phyloP scores from a whole-genome alignment of 2,888 invertebrate genomes.

The Pyrgus malvae region DNA sequence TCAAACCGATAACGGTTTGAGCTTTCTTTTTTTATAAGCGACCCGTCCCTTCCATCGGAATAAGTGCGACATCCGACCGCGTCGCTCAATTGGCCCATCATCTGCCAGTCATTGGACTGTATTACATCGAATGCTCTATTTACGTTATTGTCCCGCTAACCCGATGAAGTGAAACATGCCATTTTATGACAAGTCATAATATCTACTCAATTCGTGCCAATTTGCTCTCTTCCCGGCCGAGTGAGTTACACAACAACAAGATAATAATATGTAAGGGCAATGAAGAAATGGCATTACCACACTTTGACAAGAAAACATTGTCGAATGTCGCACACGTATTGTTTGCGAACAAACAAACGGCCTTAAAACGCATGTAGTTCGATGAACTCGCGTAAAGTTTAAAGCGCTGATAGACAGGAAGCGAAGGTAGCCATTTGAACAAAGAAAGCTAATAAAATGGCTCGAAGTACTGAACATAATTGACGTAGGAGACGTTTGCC shows the following conservation, averaged over 20 bases:
- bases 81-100: conserved; percentile 54
- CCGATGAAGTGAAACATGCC: conserved; percentile 46
- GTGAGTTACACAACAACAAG: conserved; percentile 31
- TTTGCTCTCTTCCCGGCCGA: conserved; percentile 36
- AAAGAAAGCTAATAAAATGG: conserved; percentile 62
- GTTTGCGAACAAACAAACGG: conserved; percentile 61
- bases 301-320: conserved; percentile 11
- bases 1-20: conserved; percentile 22
- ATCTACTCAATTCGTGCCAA: conserved; percentile 53
- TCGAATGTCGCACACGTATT: conserved; percentile 37
- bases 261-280: conserved; percentile 37
- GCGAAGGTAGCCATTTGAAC: conserved; percentile 41
- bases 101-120: conserved; percentile 43
- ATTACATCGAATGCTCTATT: conserved; percentile 41
- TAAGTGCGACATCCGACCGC: conserved; percentile 58
- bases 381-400: conserved; percentile 50
- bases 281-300: conserved; percentile 46
- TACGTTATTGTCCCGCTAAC: conserved; percentile 61
- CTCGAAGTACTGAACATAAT: conserved; percentile 61
- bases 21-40: conserved; percentile 37
- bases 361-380: conserved; percentile 52
- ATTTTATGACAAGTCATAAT: conserved; percentile 46
- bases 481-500: conserved; percentile 59
- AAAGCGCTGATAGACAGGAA: conserved; percentile 43
- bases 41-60: conserved; percentile 44